Base-by-base conservation (phyloP, 1,140 invertebrate species). In the Danaus melanippus region DNA sequence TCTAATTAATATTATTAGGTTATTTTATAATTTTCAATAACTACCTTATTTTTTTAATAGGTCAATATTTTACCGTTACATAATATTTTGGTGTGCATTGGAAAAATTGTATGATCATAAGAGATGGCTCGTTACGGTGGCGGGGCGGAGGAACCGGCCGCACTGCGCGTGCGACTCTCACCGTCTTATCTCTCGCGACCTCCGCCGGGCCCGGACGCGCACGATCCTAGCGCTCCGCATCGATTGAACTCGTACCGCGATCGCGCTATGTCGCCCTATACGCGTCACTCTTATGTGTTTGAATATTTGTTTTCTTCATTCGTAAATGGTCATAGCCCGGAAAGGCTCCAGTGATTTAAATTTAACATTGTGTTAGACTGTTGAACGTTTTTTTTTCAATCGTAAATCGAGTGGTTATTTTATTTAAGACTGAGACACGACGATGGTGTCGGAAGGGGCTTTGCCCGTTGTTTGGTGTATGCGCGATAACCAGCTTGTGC, bases 401-500 rank as follows among this genome's bases (percentile, higher is more conserved):
- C 53, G 42, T 58, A 43, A 12, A 50, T 68, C 42, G 50, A 62
- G 62, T 69, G 50, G 21, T 32, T 32, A 45, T 58, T 62, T 60
- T 54, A 47, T 65, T 54, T 60, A 55, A 52, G 51, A 46, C 50
- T 63, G 55, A 62, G 54, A 68, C 46, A 64, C 54, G 63, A 86
- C 73, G 71, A 90, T 90, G 89, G 88, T 90, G 71, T 89, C 89
- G 47, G 83, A 88, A 74, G 86, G 86, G 71, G 87, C 89, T 64
- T 57, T 88, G 78, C 86, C 86, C 72, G 89, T 91, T 58, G 90
- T 91, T 64, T 91, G 90, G 90, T 91, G 90, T 87, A 84, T 88
- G 67, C 89, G 90, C 66, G 89, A 90, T 83, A 89, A 90, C 71
- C 88, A 89, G 74, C 89, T 90, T 79, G 87, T 90, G 62, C 90